These are phyloP conservation scores for Phalacrocorax aristotelis DNA, from an alignment of 2,113 vertebrate genomes.

Conservation along the genomic window DNA sequence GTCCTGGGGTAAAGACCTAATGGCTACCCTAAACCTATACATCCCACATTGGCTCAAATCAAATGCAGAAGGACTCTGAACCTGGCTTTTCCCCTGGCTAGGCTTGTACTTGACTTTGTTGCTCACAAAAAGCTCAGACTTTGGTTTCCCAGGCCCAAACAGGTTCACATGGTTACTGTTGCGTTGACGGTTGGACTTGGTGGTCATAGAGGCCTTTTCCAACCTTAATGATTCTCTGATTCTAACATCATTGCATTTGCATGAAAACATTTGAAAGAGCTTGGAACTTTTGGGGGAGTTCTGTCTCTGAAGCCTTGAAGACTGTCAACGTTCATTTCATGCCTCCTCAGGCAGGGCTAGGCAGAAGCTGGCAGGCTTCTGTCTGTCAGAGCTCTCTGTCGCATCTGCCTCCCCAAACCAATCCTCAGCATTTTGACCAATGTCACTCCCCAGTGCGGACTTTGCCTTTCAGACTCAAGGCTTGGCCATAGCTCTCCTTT, in stretches of 20 bases:
- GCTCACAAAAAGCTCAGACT: background rate
- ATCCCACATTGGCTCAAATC: background rate
- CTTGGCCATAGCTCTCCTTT: background rate
- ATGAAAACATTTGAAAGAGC: background rate
- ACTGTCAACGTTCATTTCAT: background rate
- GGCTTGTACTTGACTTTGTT: background rate
- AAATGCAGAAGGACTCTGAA: background rate
- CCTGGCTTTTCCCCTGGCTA: background rate
- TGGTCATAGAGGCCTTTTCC: no score
- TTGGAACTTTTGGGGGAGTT: rapidly evolving
- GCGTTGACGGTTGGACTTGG: no score
- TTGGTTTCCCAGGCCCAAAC: background rate
- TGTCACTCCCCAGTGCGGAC: background rate
- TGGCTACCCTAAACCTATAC: background rate
- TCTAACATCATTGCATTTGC: background rate
- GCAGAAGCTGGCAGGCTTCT: background rate
- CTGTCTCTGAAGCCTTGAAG: background rate
- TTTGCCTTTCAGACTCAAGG: background rate
- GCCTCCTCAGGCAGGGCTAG: background rate
- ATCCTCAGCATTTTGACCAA: background rate
- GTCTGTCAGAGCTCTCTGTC: background rate
- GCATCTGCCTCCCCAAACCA: background rate
- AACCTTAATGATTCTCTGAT: no score
- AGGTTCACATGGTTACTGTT: background rate
- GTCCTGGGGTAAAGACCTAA: background rate